A percentile compares a stretch with the other conserved stretches of the same genome.
Evolutionary conservation across 2,888 invertebrate genomes (phyloP).

Genomic region (Oxycera nigricornis): DNA sequence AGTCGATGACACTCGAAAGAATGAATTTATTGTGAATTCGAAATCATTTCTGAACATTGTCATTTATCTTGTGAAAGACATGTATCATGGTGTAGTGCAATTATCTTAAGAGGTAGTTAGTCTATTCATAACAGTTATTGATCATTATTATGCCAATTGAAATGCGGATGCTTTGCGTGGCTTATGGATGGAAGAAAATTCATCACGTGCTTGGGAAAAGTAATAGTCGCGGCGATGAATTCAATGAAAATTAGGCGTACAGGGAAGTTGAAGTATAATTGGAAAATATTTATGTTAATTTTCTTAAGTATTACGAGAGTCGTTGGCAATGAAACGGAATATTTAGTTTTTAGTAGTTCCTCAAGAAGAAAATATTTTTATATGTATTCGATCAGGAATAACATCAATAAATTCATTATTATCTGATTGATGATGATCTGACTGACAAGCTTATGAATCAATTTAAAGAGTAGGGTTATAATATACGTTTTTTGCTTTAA

Average conservation of each 20-base stretch:
- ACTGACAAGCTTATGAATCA: too few species aligned
- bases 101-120: background rate
- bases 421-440: too few species aligned
- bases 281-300: too few species aligned
- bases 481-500: too few species aligned
- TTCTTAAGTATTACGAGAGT: too few species aligned
- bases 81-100: background rate
- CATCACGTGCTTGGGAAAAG: background rate
- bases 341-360: too few species aligned
- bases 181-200: background rate
- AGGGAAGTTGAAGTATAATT: too few species aligned
- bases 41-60: background rate
- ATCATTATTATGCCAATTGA: background rate
- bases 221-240: background rate
- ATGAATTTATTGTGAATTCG: background rate
- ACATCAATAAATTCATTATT: too few species aligned
- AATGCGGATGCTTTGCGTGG: background rate
- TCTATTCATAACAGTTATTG: background rate
- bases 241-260: background rate
- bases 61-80: background rate
- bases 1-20: background rate
- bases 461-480: too few species aligned
- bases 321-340: too few species aligned
- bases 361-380: too few species aligned
- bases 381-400: too few species aligned